Evolutionary conservation across 2,888 invertebrate species (phyloP).

Genomic region (Hyles lineata): DNA sequence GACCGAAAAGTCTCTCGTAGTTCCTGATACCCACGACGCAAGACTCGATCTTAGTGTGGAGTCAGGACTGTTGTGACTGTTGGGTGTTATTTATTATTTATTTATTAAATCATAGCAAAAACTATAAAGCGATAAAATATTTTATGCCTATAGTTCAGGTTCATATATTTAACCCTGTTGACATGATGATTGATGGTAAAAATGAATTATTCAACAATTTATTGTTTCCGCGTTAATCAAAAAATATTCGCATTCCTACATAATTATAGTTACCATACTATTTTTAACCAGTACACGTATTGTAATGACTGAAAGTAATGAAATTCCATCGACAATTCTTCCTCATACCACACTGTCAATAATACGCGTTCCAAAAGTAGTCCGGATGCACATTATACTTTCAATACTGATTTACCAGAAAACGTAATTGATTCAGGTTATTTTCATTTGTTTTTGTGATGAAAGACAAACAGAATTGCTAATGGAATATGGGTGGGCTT

Average conservation of each 20-base stretch:
- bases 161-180: not conserved
- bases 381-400: slow-evolving; percentile 7
- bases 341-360: slow-evolving; percentile 1
- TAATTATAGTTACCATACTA: not conserved
- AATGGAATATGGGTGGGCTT: not conserved
- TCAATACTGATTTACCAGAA: slow-evolving; percentile 10
- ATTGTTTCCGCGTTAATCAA: slow-evolving; percentile 13
- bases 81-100: no score
- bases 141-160: not conserved
- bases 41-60: no score
- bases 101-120: not conserved
- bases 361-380: not conserved
- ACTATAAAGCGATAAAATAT: not conserved
- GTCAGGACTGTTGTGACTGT: no score
- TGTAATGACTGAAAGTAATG: not conserved
- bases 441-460: not conserved
- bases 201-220: slow-evolving; percentile 3
- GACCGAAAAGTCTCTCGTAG: no score
- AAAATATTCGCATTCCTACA: not conserved
- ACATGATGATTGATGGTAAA: slow-evolving; percentile 11
- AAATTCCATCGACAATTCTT: not conserved
- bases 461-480: no score
- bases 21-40: no score
- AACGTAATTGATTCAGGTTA: not conserved
- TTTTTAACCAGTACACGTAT: not conserved